Evolutionary conservation across 2,797 vertebrate species (phyloP), one percentile per base, ranked within the genome.

Genomic region (Danio kyathit): DNA sequence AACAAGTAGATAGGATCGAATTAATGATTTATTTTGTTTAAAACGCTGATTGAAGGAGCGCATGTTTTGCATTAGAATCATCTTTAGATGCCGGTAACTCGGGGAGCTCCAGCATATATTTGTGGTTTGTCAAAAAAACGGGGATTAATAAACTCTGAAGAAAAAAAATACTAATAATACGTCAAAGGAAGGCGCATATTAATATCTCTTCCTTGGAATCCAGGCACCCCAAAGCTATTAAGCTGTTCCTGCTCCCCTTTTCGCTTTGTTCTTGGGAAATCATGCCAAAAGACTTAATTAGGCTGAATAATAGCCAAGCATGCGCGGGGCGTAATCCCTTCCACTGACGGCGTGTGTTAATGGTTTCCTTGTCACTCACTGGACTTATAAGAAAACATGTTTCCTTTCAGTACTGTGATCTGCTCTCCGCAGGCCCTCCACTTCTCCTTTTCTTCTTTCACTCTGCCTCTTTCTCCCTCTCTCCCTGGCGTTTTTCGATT

Each of bases 331-430:
- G 90, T 92, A 94, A 94, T 94, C 94, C 94, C 93, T 90, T 91
- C 87, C 88, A 90, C 89, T 86, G 87, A 90, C 67, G 79, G 88
- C 84, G 84, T 86, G 90, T 83, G 89, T 92, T 94, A 95, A 95
- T 94, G 92, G 92, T 92, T 94, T 94, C 93, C 93, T 91, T 93
- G 93, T 94, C 93, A 94, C 90, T 94, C 93, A 94, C 84, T 81
- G 86, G 87, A 89, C 78, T 89, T 84, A 90, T 86, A 93, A 92
- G 91, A 93, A 94, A 91, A 92, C 90, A 86, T 56, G 71, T 89
- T 92, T 89, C 90, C 92, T 86, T 74, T 86, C 83, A 90, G 75
- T 70, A 29, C 65, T 63, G 65, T 82, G 65, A 82, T 63, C 77
- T 88, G 84, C 65, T 66, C 73, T 86, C 89, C 83, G 83, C 89